Evolutionary conservation across 2,113 vertebrate genomes (phyloP), one percentile per base, ranked within the genome.

Genomic region (Nannobrachium achirus): DNA sequence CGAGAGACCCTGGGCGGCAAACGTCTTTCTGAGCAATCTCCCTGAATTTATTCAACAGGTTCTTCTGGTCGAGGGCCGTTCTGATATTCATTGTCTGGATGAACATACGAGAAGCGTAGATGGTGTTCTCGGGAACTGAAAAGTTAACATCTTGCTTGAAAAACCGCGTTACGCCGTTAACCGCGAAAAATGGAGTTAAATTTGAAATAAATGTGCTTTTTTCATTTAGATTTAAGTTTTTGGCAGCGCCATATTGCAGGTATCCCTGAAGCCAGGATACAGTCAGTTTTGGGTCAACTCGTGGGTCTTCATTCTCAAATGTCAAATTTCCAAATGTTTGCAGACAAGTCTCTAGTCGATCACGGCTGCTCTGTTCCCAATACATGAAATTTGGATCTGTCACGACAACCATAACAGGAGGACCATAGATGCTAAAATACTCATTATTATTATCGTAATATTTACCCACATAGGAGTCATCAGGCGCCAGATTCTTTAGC

Each of bases 341-440:
- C n/a, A n/a, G n/a, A n/a, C n/a, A n/a, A n/a, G n/a, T n/a, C n/a
- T n/a, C n/a, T n/a, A n/a, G n/a, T n/a, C n/a, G n/a, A n/a, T n/a
- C n/a, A n/a, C n/a, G n/a, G n/a, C n/a, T n/a, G n/a, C n/a, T n/a
- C n/a, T n/a, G n/a, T n/a, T n/a, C n/a, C n/a, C n/a, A n/a, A n/a
- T n/a, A n/a, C n/a, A n/a, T n/a, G n/a, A n/a, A n/a, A n/a, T n/a
- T n/a, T 1, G 84, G 66, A 42, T 89, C 66, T 25, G 86, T 92
- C 59, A 96, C 79, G 15, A 90, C 82, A 33, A 94, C 90, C 92
- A 93, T 94, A 41, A 91, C 78, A 39, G 83, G 91, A 15, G 83
- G 82, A 66, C 93, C 89, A 7, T 88, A 93, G 11, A 85, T 63
- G 42, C 75, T 89, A 85, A 96, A 92, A 61, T 86, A 89, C 4